phyloP scores from a whole-genome alignment of 2,797 vertebrate genomes.

The Gymnocypris eckloni region DNA sequence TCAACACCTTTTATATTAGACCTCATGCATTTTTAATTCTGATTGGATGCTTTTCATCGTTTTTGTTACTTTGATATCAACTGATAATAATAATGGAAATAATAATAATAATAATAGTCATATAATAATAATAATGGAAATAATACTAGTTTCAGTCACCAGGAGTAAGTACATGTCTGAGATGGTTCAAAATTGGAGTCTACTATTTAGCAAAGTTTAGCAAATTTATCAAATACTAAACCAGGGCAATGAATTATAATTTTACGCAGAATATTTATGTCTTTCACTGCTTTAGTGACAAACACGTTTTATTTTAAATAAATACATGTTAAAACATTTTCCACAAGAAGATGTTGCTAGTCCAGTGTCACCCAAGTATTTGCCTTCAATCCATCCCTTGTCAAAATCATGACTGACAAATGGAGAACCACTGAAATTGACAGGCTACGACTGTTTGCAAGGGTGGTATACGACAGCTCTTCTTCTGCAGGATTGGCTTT shows the following conservation, averaged over 20 bases:
- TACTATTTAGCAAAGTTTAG: neutral
- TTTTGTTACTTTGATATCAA: too few species aligned
- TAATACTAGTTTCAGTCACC: too few species aligned
- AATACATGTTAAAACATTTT: neutral
- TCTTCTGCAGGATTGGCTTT: slow-evolving; percentile 14
- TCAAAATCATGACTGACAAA: slow-evolving; percentile 2
- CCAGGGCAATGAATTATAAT: neutral
- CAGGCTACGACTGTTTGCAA: slow-evolving; percentile 2
- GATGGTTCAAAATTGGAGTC: neutral
- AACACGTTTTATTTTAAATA: neutral
- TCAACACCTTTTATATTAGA: too few species aligned
- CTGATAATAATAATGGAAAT: too few species aligned
- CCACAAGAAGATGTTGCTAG: neutral
- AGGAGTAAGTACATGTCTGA: neutral
- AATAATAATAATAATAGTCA: too few species aligned
- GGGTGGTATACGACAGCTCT: neutral
- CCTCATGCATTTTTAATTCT: too few species aligned
- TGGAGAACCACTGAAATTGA: neutral
- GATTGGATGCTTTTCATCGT: too few species aligned
- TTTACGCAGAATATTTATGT: neutral
- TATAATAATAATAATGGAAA: too few species aligned
- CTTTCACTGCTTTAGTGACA: neutral
- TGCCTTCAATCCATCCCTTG: neutral
- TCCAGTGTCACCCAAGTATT: neutral
- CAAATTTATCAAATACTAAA: neutral